Base-by-base conservation (phyloP, 2,113 vertebrate species). In the Anoplopoma fimbria region DNA sequence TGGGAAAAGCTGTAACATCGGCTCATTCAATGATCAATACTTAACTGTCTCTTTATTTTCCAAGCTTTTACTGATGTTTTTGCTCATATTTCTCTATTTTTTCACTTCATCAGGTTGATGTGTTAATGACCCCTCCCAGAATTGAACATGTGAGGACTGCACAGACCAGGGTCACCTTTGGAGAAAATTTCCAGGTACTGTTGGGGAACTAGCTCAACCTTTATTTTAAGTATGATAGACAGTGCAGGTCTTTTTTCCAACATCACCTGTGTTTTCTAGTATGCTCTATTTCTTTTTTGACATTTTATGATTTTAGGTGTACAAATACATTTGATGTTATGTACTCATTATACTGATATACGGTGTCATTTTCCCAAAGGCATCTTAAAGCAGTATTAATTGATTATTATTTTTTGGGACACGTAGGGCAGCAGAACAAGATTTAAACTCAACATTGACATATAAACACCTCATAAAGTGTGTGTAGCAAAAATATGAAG, bases 121-220 rank as follows among this genome's bases (percentile, higher is more conserved):
- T 96, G 64, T 78, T 95, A 65, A 95, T 95, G 95, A 94, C 94
- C 23, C 91, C 95, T 55, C 95, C 95, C 3, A 95, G 90, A 89
- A 96, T 96, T 2, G 84, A 95, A 80, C 95, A 94, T 40, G 83
- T 93, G 62, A 90, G 87, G 53, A 90, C 90, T 23, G 77, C 87
- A 53, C 91, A 95, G 76, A 89, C 91, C 58, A 94, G 76, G 57
- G 89, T 95, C 55, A 86, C 89, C 25, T 93, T 94, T 67, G 95
- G 95, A 85, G 94, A 94, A 49, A 93, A 94, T 81, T 94, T 96
- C 82, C 93, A 93, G 91, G 93, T 94, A 91, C 5, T 6, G 79
- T 8, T 73, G 2, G 15, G 15, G 13, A 23, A 4, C 1, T 55
- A 31, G 61, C 2, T 69, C 3, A 51, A n/a, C 57, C 1, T 65